Evolutionary conservation across 2,797 vertebrate species (phyloP).

Genomic region (Trachops cirrhosus): DNA sequence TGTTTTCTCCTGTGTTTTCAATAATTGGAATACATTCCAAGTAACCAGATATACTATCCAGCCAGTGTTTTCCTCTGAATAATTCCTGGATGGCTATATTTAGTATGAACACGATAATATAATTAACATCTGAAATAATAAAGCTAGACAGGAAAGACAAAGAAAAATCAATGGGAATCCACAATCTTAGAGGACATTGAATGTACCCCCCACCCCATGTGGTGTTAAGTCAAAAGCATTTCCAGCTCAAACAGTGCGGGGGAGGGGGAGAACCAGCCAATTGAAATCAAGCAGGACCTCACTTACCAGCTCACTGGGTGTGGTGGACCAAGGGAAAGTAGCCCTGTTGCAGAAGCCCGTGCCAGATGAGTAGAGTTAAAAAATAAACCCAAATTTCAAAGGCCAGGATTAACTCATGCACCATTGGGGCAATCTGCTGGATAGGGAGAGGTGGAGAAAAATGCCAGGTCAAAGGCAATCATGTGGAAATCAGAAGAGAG

Average conservation of each 20-base stretch:
- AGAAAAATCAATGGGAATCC: slow-evolving; percentile 36
- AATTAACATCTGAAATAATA: slow-evolving; percentile 54
- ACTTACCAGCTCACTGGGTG: neutral
- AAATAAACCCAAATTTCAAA: slow-evolving; percentile 21
- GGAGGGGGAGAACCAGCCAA: no score
- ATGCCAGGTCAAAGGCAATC: neutral
- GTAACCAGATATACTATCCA: neutral
- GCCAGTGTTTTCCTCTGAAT: slow-evolving; percentile 47
- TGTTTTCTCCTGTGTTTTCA: slow-evolving; percentile 2
- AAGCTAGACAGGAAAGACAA: neutral
- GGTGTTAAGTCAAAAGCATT: slow-evolving; percentile 29
- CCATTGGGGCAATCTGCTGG: slow-evolving; percentile 20
- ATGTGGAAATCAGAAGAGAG: neutral
- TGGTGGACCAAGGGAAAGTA: neutral
- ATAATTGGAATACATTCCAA: slow-evolving; percentile 29
- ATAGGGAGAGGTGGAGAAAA: neutral
- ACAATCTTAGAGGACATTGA: neutral
- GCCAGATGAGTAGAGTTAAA: neutral
- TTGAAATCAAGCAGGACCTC: neutral
- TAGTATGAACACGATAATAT: slow-evolving; percentile 44
- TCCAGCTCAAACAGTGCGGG: slow-evolving; percentile 24
- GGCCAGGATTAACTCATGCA: neutral
- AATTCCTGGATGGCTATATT: slow-evolving; percentile 38
- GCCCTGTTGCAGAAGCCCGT: neutral
- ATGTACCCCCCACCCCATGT: neutral